Evolutionary conservation across 2,113 vertebrate species (phyloP).

Genomic region (Xiphophorus hellerii): DNA sequence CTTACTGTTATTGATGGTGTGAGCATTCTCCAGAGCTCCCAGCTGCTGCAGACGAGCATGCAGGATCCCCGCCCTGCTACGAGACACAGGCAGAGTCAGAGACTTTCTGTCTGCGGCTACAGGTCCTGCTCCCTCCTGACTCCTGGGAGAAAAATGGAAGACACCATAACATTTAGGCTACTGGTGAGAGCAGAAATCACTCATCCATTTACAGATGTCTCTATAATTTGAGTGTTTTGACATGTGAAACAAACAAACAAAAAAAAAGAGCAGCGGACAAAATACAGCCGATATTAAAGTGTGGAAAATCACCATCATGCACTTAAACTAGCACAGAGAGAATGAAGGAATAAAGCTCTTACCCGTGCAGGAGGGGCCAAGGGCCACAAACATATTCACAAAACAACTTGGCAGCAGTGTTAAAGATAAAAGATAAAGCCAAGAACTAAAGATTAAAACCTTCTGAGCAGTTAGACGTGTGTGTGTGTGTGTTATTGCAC

Average conservation of each 20-base stretch:
- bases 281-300: not conserved
- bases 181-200: not conserved
- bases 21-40: constrained; percentile 92
- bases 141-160: constrained; percentile 83
- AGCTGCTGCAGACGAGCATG: constrained; percentile 97
- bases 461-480: constrained; percentile 54
- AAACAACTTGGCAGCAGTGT: constrained; percentile 90
- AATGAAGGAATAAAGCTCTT: constrained; percentile 71
- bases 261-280: not conserved
- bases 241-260: not conserved
- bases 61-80: constrained; percentile 96
- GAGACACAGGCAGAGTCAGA: constrained; percentile 98
- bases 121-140: constrained; percentile 91
- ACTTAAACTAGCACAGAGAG: constrained; percentile 31
- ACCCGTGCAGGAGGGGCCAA: constrained; percentile 87
- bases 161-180: not conserved
- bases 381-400: constrained; percentile 72
- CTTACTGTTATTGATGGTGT: constrained; percentile 97
- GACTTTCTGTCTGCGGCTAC: constrained; percentile 94
- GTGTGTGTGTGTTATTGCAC: not conserved
- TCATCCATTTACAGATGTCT: not conserved
- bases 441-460: constrained; percentile 79
- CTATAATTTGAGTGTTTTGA: no score
- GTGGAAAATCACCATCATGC: constrained; percentile 31
- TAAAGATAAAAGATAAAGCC: constrained; percentile 87